These are phyloP conservation scores for Pagrus major DNA, from an alignment of 2,113 vertebrate species.

Conservation along the genomic window DNA sequence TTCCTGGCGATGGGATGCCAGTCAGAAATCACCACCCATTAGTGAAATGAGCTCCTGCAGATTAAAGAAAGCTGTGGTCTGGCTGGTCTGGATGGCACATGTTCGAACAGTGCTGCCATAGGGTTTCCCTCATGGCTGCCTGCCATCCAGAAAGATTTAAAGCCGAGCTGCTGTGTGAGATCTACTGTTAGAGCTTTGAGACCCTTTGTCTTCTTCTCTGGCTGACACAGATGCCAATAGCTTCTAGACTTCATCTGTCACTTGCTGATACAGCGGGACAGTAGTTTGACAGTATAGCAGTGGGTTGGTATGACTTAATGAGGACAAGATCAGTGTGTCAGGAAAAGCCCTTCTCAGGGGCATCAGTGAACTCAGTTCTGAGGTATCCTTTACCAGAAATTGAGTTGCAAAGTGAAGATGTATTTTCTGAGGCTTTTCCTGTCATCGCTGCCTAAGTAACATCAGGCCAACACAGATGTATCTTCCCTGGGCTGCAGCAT, in stretches of 20 bases:
- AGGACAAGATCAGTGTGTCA: background rate
- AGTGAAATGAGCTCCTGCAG: constrained; percentile 65
- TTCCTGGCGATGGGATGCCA: constrained; percentile 42
- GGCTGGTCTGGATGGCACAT: constrained; percentile 58
- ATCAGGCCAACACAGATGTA: background rate
- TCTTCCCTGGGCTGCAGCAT: constrained; percentile 2
- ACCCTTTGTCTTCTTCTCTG: constrained; percentile 27
- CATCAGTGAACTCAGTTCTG: background rate
- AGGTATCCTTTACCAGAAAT: background rate
- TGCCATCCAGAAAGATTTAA: constrained; percentile 60
- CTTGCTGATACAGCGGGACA: background rate
- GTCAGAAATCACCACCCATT: constrained; percentile 60
- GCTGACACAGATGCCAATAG: constrained; percentile 23
- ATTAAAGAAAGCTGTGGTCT: constrained; percentile 33
- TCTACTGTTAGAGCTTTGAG: constrained; percentile 21
- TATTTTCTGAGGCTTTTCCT: background rate
- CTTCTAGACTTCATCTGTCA: constrained; percentile 36
- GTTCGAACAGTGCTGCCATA: constrained; percentile 44
- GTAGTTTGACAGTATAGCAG: background rate
- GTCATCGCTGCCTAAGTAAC: background rate
- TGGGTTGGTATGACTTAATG: background rate
- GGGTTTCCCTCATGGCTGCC: constrained; percentile 46
- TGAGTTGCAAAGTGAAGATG: background rate
- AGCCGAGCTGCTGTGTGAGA: constrained; percentile 30
- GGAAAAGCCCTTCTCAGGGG: background rate